Percentiles rank a stretch among this genome's conserved stretches.
Evolutionary conservation across 1,140 invertebrate species (phyloP).

Genomic region (Arctopsyche grandis): DNA sequence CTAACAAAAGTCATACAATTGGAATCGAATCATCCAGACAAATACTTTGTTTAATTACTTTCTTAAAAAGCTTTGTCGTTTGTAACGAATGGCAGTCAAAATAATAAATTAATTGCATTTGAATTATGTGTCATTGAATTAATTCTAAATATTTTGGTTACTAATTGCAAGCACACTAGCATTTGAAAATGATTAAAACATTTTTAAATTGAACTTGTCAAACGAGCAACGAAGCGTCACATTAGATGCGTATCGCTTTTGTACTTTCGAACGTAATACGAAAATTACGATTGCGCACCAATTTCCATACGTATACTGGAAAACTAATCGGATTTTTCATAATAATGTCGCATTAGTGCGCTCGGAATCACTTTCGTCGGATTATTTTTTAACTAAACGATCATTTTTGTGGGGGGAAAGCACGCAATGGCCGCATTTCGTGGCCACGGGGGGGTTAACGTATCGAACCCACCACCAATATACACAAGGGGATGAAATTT

Average conservation of each 20-base stretch:
- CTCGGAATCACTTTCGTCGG: constrained; percentile 27
- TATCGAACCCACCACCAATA: neutral
- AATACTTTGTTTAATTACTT: too few relatives aligned
- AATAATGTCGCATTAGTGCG: constrained; percentile 42
- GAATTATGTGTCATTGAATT: too few relatives aligned
- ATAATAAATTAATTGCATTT: too few relatives aligned
- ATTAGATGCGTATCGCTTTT: neutral
- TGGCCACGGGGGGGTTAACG: constrained; percentile 4
- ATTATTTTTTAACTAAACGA: constrained; percentile 49
- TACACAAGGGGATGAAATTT: constrained; percentile 11
- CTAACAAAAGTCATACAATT: too few relatives aligned
- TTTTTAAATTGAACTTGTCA: too few relatives aligned
- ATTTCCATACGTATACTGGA: constrained; percentile 2
- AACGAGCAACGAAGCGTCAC: too few relatives aligned
- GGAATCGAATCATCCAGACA: too few relatives aligned
- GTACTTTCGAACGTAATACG: neutral
- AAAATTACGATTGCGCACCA: constrained; percentile 23
- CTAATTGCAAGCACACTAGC: too few relatives aligned
- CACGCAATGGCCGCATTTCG: constrained; percentile 39
- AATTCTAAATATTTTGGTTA: too few relatives aligned
- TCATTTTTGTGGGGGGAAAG: constrained; percentile 31
- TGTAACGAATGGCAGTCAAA: too few relatives aligned
- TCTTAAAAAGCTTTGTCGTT: too few relatives aligned
- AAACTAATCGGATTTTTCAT: constrained; percentile 36
- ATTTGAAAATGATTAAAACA: too few relatives aligned